Base-by-base conservation (phyloP, 2,113 vertebrate species). In the Puma concolor region DNA sequence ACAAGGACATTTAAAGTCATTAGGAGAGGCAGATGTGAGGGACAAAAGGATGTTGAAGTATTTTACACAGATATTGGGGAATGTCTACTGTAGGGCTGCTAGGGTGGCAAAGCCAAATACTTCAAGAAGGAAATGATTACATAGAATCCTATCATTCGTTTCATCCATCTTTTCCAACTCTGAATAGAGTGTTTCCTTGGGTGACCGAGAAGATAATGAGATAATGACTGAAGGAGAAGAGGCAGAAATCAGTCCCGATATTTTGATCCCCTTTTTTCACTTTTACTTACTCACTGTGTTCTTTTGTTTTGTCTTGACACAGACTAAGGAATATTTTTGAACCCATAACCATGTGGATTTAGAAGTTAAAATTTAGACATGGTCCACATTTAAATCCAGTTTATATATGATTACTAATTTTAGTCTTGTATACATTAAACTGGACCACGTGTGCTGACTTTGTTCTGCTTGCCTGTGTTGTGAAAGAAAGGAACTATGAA, bases 221-320 rank as follows among this genome's bases (percentile, higher is more conserved):
- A 66, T 72, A 85, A 84, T 91, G 52, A 95, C 71, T 52, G 3
- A 76, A 52, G 25, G 57, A 14, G 69, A 72, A 74, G 38, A 83
- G 63, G 60, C n/a, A 87, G 72, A 85, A 52, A 48, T 77, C 31
- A 92, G 25, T 36, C 13, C 15, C 57, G 8, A 19, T 48, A 50
- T 80, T 71, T 71, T 87, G 86, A 19, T 83, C 52, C 21, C 64
- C 29, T 15, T 41, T 79, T 16, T 76, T 14, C 12, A 76, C 16
- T 12, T 76, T 25, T 6, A 76, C 16, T 48, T 66, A 21, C 36
- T 87, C 91, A 27, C 27, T 33, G 33, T 71, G 36, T 54, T 96
- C 63, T 89, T 89, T 76, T 96, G 71, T 88, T 92, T 80, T 27
- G 17, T 85, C 36, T 95, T 74, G 80, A 27, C 63, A 87, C 52